Base-by-base conservation (phyloP, 2,797 vertebrate species). In the Tragelaphus eurycerus region DNA sequence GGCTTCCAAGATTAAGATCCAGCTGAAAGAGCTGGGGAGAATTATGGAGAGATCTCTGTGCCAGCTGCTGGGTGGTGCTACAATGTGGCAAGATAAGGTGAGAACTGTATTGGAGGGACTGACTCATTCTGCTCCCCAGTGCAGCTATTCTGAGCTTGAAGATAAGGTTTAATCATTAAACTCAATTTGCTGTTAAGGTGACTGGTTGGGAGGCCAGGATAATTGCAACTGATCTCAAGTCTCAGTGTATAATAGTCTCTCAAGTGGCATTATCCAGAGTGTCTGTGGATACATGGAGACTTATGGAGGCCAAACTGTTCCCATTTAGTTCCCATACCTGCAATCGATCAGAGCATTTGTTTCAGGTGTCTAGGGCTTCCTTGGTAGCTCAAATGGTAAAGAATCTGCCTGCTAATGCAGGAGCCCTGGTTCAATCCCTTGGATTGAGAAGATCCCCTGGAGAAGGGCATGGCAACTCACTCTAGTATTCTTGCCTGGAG, bases 141-240 rank as follows among this genome's bases (percentile, higher is more conserved):
- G 31, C 23, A 38, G 54, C 38, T 81, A 1, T 54, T 86, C 93
- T 92, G 57, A 79, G 60, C 67, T 87, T 86, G 90, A 71, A 97
- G 90, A 94, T 90, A 96, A 97, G 67, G 27, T 87, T 89, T 85
- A 82, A 95, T 95, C 46, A 6, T 54, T 84, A 50, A 93, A 93
- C 46, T 96, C 92, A 93, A 79, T 95, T 98, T 94, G 34, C 83
- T 85, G 19, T 52, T 78, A 86, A 96, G 89, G 74, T 67, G 59
- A 64, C 89, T 93, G 55, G 85, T 91, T 38, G 60, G 90, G 59
- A 96, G 50, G 38, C 50, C 38, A 92, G 60, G 67, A 89, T 82
- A 86, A 86, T 21, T 94, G n/a, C 27, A 96, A 60, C 1, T 10
- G 29, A 78, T 83, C 55, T 67, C 34, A 86, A 94, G 48, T 83